Base-by-base conservation (phyloP, 2,113 vertebrate species). In the Rynchops niger region DNA sequence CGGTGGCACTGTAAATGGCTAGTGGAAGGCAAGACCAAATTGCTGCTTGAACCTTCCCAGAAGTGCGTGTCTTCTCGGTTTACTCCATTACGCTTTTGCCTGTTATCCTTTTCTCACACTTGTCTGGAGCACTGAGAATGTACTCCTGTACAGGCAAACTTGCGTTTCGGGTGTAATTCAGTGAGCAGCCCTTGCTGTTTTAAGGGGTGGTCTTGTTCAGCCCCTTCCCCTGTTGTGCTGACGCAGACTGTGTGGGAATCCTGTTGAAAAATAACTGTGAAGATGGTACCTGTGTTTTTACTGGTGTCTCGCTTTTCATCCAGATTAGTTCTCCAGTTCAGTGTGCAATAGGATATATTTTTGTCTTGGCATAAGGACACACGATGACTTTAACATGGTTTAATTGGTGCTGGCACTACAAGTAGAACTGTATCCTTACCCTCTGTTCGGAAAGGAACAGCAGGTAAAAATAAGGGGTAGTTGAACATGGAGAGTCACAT, bases 1-100 rank as follows among this genome's bases (percentile, higher is more conserved):
- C n/a, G n/a, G n/a, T n/a, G n/a, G 5, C 5, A 0, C 15, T 16
- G 29, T 19, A 36, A 40, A 27, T 0, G 5, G 38, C 47, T 27
- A 7, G 36, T n/a, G 38, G 72, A 45, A 77, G 29, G 14, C 38
- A 10, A 50, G 47, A 17, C n/a, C 6, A 6, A 19, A 11, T 1
- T 26, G 53, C 53, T 9, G 3, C 53, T 47, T 12, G 43, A 67
- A 34, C 67, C 27, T 65, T 63, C n/a, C 19, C 13, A 25, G 62
- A 63, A 65, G 21, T 16, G 19, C 55, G 2, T 4, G 8, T 42
- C 3, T 49, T 65, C 40, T 59, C 3, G 0, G 14, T 53, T 65
- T 26, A 19, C 18, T 71, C 22, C 42, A 0, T 9, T 56, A 21
- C 4, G 9, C 17, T 8, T 55, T 49, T n/a, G 30, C 10, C 12